Base-by-base conservation (phyloP, 2,113 vertebrate genomes). In the Isurus oxyrinchus region DNA sequence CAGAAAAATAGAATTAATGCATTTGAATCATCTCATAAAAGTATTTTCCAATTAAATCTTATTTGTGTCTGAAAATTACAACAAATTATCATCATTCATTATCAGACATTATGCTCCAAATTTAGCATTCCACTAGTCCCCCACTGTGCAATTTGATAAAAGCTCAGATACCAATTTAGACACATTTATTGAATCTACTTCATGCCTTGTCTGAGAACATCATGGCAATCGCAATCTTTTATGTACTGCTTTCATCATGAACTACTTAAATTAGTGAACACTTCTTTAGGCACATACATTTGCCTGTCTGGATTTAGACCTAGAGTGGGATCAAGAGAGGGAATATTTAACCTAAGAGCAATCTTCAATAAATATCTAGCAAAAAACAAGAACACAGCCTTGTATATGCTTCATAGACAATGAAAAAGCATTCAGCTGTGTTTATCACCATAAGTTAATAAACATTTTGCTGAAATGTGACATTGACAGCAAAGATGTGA, bases 21-120 rank as follows among this genome's bases (percentile, higher is more conserved):
- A n/a, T 40, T 84, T 84, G 16, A 84, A 19, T 49, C 81, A 84
- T 16, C 40, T 44, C 81, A 44, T 44, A 40, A 44, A 84, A 84
- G 79, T 84, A 84, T 84, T 84, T 84, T 44, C 79, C 14, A 84
- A 84, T 84, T 49, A 84, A 84, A 84, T 84, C 81, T 49, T 84
- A 84, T 23, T 84, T 44, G 40, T 49, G 81, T 84, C 40, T 44
- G n/a, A 44, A 84, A 84, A 49, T 84, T 49, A 40, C 14, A 44
- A 84, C 16, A 49, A 44, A 84, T 84, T 84, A 44, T 49, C 40
- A 49, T 84, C 40, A 84, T 49, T 44, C 5, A 44, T 84, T 84
- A 84, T 44, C 81, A 44, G 81, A 49, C 16, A 84, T 84, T 84
- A 84, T 84, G 81, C n/a, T 44, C 14, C 81, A 44, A 44, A 84